A percentile compares a stretch with the other conserved stretches of the same genome.
Evolutionary conservation across 2,888 invertebrate species (phyloP).

Genomic region (Brachyptera putata): DNA sequence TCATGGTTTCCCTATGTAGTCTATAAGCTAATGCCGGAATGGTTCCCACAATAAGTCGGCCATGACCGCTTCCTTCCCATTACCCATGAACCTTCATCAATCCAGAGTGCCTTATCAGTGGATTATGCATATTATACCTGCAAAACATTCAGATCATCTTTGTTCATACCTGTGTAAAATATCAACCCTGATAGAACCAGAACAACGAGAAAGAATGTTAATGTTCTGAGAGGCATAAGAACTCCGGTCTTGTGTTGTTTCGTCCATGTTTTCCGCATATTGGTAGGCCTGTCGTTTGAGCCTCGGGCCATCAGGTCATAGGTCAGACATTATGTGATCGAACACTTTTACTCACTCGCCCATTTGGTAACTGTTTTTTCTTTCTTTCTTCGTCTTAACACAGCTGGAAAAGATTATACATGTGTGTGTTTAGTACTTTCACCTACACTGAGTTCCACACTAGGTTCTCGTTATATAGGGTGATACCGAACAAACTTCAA

Average conservation of each 20-base stretch:
- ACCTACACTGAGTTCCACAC: not conserved
- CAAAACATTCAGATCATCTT: no score
- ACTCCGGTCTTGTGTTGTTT: not conserved
- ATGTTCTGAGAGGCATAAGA: not conserved
- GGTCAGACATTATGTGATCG: not conserved
- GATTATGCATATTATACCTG: no score
- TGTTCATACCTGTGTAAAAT: constrained; percentile 15
- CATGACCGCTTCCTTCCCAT: no score
- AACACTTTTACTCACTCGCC: not conserved
- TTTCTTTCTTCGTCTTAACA: no score
- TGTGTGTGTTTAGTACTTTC: no score
- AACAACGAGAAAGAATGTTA: constrained; percentile 7
- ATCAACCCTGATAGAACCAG: constrained; percentile 19
- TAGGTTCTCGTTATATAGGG: no score
- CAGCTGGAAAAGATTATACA: not conserved
- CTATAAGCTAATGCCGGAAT: no score
- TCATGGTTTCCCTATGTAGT: no score
- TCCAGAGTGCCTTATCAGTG: no score
- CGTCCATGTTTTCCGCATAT: not conserved
- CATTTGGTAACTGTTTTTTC: not conserved
- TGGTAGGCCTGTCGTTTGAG: not conserved
- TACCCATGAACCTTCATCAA: no score
- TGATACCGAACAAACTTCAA: no score
- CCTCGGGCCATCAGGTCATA: not conserved
- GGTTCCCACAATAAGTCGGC: no score